Base-by-base conservation (phyloP, 2,888 invertebrate species). In the Tetheella fluctuosa region DNA sequence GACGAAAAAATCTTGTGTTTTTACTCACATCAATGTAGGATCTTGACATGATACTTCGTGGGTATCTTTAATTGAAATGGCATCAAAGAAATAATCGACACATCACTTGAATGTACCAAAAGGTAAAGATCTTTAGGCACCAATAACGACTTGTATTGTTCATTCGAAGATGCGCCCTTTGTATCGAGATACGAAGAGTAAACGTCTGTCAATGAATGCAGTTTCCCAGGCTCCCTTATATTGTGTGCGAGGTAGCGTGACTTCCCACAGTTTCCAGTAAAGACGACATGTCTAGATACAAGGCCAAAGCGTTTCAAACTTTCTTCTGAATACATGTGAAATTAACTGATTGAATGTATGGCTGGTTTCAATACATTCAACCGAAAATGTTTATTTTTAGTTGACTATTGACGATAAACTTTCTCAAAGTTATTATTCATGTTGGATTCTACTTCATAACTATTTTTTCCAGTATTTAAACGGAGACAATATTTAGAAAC, bases 241-340 rank as follows among this genome's bases (percentile, higher is more conserved):
- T 72, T 74, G 73, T 74, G 64, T 67, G 64, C 65, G 64, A 59
- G 67, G 25, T 61, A 54, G 65, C 67, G 64, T 69, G 68, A 64
- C 67, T 66, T 74, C 66, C 63, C 74, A 74, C 65, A 60, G 62
- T 48, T 48, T 48, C 48, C 48, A 25, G 48, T 30, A 59, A 25
- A 57, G 59, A 62, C 62, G 13, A 60, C 34, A 34, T 34, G 34
- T 34, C 13, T 13, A 13, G 34, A 34, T 59, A 58, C 58, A 48
- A 6, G 57, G 60, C 59, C 59, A 54, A 54, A 57, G 13, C n/a
- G 23, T 55, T 30, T 60, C 55, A 59, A 57, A 62, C 62, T 37
- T 23, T 60, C 57, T 28, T 39, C 30, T 30, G 23, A 7, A 17
- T 48, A 48, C 1, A 20, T n/a, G 20, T 48, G 10, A 20, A 39